These are phyloP conservation scores for Myiagra hebetior DNA, from an alignment of 2,113 vertebrate genomes.

Conservation along the genomic window DNA sequence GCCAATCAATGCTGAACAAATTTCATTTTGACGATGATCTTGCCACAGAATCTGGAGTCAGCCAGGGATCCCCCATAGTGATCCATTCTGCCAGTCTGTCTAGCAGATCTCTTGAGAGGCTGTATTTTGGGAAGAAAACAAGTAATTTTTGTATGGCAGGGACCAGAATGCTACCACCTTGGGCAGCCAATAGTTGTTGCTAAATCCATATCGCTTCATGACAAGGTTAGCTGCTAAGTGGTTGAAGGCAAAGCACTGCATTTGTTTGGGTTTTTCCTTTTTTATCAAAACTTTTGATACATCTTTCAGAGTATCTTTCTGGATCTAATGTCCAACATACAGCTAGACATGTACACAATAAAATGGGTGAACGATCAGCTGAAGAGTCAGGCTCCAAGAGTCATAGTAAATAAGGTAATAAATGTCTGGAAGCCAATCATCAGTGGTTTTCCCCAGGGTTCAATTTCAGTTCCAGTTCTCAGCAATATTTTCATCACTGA, in stretches of 20 bases:
- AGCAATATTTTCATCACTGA: background rate
- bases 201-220: background rate
- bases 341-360: background rate
- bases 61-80: rapidly evolving
- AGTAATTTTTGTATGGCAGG: background rate
- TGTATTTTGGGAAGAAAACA: background rate
- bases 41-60: background rate
- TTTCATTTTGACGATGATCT: background rate
- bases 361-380: background rate
- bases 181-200: background rate
- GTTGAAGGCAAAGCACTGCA: background rate
- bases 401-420: background rate
- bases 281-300: background rate
- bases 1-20: background rate
- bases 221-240: background rate
- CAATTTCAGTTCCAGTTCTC: background rate
- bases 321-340: background rate
- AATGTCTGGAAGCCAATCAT: background rate
- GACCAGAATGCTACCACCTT: background rate
- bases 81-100: background rate
- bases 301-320: background rate
- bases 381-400: background rate
- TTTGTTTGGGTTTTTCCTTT: background rate
- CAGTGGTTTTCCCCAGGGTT: background rate
- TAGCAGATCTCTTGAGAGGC: background rate